These are phyloP conservation scores for Protobothrops flavoviridis DNA, from an alignment of 2,113 vertebrate species.

Conservation along the genomic window DNA sequence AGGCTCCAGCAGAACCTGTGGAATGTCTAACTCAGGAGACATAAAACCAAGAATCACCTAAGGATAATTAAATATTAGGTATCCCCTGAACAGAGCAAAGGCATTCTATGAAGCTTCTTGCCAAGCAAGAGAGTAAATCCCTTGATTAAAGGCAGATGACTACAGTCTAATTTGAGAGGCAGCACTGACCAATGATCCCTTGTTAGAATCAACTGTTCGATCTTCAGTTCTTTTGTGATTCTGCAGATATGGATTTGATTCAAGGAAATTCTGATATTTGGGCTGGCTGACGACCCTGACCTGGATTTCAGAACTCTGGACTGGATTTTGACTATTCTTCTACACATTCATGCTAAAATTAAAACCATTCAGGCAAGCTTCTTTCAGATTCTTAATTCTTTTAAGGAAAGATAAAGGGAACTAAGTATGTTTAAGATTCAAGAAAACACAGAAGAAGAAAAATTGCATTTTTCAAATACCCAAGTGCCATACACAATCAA, in stretches of 20 bases:
- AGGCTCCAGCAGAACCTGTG: neutral
- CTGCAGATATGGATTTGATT: neutral
- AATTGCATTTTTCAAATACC: neutral
- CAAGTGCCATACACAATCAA: neutral
- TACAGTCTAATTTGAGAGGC: neutral
- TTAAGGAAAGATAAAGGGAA: neutral
- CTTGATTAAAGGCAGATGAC: neutral
- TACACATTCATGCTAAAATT: neutral
- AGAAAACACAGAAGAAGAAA: neutral
- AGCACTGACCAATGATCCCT: neutral
- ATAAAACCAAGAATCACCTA: neutral
- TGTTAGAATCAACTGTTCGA: neutral
- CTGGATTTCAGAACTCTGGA: neutral
- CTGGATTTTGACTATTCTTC: neutral
- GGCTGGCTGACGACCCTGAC: neutral
- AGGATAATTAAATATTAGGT: neutral
- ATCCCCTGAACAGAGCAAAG: neutral
- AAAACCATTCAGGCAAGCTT: neutral
- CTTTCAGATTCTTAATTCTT: neutral
- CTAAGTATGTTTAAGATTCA: neutral
- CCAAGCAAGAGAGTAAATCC: neutral
- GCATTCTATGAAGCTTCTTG: neutral
- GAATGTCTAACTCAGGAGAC: neutral
- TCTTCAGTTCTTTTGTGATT: neutral
- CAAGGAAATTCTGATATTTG: neutral